Conservation (phyloP, 2,888 invertebrate genomes). For the Spialia ferax region DNA sequence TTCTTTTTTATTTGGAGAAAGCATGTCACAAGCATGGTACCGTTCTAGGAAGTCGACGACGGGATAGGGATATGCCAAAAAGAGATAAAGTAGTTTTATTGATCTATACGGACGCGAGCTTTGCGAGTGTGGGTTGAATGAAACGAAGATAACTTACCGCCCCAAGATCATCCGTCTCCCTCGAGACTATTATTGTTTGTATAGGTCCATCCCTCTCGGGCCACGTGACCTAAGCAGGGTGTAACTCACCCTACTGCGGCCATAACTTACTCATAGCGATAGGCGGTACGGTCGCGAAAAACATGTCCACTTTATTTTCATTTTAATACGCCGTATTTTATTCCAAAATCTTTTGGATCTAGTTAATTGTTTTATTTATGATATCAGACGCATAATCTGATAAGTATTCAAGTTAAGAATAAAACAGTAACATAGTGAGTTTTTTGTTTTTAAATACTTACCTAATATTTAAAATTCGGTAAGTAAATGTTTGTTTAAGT, state of each 20-base stretch:
- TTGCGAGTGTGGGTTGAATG: constrained; percentile 86
- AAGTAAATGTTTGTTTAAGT: background rate
- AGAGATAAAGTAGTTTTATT: constrained; percentile 88
- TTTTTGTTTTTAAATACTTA: no score
- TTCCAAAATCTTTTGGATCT: constrained; percentile 49
- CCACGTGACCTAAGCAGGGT: constrained; percentile 87
- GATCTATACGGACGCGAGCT: constrained; percentile 86
- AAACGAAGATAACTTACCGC: constrained; percentile 87
- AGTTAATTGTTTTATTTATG: constrained; percentile 40
- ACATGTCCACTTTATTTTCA: constrained; percentile 69
- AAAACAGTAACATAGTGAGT: background rate
- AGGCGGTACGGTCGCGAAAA: constrained; percentile 84
- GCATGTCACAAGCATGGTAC: constrained; percentile 65
- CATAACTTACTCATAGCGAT: constrained; percentile 87
- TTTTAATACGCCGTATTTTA: constrained; percentile 60
- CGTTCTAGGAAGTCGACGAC: constrained; percentile 82
- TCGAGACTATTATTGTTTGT: constrained; percentile 59
- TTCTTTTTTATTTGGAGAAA: constrained; percentile 66
- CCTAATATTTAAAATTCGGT: no score
- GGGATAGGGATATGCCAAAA: constrained; percentile 87
- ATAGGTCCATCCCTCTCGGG: constrained; percentile 70
- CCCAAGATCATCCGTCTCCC: constrained; percentile 75
- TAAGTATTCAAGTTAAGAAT: background rate
- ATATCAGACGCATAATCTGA: background rate
- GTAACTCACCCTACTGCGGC: constrained; percentile 86